Percentiles rank a stretch among this genome's conserved stretches.
These are phyloP conservation scores for Galagoides demidoff DNA, from an alignment of 2,797 vertebrate species.

Conservation along the genomic window DNA sequence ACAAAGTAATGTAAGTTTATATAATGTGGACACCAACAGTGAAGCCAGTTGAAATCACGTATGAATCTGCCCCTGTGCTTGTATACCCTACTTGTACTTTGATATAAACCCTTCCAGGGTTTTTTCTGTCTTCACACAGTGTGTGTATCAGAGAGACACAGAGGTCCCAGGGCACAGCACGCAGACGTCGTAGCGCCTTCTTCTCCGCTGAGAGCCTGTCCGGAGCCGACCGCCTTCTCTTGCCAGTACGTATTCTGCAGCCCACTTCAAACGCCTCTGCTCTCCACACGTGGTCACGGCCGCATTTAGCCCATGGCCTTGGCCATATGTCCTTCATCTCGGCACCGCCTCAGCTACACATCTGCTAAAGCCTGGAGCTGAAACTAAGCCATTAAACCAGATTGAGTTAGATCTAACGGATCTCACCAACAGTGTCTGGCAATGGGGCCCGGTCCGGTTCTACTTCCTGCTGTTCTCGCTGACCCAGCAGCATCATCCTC, in stretches of 20 bases:
- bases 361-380: background rate
- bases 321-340: background rate
- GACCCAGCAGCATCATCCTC: too few species aligned
- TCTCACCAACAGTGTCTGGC: background rate
- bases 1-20: background rate
- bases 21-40: background rate
- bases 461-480: background rate
- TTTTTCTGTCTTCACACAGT: background rate
- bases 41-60: background rate
- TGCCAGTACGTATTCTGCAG: background rate
- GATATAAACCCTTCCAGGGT: background rate
- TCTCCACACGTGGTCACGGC: background rate
- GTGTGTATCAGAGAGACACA: background rate
- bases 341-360: background rate
- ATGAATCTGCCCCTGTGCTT: background rate
- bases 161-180: background rate
- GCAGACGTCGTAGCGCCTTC: background rate
- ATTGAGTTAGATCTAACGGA: background rate
- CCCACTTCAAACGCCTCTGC: background rate
- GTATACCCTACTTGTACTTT: background rate
- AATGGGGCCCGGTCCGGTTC: background rate
- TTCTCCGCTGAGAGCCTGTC: too few species aligned
- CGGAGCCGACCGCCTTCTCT: background rate
- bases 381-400: background rate
- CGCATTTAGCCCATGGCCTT: background rate